Conservation (phyloP, 2,113 vertebrate genomes). For the Procavia capensis region DNA sequence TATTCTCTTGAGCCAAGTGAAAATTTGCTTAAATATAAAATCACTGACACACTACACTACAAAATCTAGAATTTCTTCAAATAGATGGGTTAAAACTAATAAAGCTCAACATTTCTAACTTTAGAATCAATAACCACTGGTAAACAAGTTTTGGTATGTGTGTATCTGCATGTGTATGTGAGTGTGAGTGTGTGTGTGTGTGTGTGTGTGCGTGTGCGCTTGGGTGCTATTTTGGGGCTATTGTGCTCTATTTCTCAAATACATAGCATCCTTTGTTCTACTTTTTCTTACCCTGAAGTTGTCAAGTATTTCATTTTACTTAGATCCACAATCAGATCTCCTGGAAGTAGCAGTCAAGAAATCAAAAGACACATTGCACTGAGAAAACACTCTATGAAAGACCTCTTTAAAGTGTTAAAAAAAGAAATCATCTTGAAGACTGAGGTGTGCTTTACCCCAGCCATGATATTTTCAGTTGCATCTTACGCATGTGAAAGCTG, state of each 20-base stretch:
- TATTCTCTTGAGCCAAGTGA: background rate
- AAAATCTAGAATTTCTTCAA: background rate
- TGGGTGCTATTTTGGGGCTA: background rate
- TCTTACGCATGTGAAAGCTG: too few relatives aligned
- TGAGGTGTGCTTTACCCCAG: too few relatives aligned
- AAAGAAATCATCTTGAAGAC: too few relatives aligned
- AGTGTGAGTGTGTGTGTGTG: background rate
- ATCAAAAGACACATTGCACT: too few relatives aligned
- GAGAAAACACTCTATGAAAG: too few relatives aligned
- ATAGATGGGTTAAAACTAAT: background rate
- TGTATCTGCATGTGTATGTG: too few relatives aligned
- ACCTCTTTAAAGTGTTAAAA: too few relatives aligned
- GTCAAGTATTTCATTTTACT: too few relatives aligned
- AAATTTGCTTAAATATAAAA: background rate
- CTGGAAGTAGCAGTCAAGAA: too few relatives aligned
- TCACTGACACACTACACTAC: rapidly evolving
- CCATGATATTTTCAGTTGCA: too few relatives aligned
- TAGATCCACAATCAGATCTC: too few relatives aligned
- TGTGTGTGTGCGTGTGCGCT: too few relatives aligned
- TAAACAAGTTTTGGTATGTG: background rate
- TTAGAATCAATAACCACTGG: background rate
- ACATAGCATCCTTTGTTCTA: rapidly evolving
- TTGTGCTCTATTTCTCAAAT: rapidly evolving
- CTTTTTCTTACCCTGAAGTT: rapidly evolving
- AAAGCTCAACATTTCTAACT: background rate